Evolutionary conservation across 2,797 vertebrate genomes (phyloP), one percentile per base, ranked within the genome.

Genomic region (Glossophaga mutica): DNA sequence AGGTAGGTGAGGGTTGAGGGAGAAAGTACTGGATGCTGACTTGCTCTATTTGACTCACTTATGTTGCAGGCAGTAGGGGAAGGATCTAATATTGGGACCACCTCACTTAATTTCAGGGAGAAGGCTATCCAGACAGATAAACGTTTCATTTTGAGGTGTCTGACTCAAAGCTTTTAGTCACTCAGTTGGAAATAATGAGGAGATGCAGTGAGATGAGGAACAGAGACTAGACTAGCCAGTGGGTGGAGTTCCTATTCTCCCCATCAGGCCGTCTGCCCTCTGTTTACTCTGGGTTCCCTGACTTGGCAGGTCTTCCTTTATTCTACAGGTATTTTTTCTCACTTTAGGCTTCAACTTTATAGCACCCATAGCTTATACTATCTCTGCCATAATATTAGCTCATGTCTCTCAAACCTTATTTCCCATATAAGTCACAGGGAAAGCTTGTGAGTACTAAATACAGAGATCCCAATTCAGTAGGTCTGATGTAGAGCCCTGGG

Each of bases 1-100:
- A 42, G 3, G 67, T 6, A 21, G 21, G 15, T 3, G 0, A 81
- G 6, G 39, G 2, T 34, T 7, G 1, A 5, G 3, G 12, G n/a
- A 70, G 42, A 52, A 44, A 68, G 32, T 4, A 0, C 50, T 42
- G 18, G 34, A 29, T 62, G 16, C 65, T 42, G 18, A 78, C 62
- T 84, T 18, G 19, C 37, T 79, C 29, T 74, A 1, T 46, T 86
- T 79, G 24, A 55, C 26, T 57, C 22, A 44, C 5, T 90, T 59
- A 24, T 1, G n/a, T 85, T 68, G n/a, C 71, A 37, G n/a, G 42
- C 32, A 77, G 32, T 59, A 5, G 6, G 3, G 11, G 12, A 6
- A 15, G 50, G 48, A 74, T 24, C 11, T 26, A 46, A 76, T 29
- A 21, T n/a, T 42, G 52, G n/a, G 14, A 7, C 34, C 59, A 89